phyloP scores from a whole-genome alignment of 2,797 vertebrate genomes.

The Silurus aristotelis region DNA sequence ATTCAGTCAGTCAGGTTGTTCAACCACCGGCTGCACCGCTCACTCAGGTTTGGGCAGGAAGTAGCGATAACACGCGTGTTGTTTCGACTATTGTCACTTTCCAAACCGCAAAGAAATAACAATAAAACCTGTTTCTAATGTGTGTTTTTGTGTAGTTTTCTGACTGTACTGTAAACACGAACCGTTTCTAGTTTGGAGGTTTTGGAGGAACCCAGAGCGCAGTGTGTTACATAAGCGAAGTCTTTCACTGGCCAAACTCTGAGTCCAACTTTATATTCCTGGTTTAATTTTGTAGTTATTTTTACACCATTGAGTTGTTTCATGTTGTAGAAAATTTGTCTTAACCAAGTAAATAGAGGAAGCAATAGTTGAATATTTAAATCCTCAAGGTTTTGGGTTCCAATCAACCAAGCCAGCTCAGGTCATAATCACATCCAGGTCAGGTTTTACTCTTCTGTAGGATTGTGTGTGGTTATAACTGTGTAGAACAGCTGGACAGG shows the following conservation, averaged over 20 bases:
- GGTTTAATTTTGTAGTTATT: too few relatives aligned
- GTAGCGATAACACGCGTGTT: not conserved
- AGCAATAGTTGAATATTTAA: too few relatives aligned
- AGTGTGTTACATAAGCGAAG: constrained; percentile 18
- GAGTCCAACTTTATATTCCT: too few relatives aligned
- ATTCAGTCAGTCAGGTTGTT: too few relatives aligned
- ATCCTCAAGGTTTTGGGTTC: too few relatives aligned
- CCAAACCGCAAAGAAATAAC: not conserved
- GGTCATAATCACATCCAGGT: constrained; percentile 8
- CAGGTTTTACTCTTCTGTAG: not conserved
- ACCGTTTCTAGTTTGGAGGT: not conserved
- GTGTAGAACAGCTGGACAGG: too few relatives aligned
- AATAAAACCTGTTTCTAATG: not conserved
- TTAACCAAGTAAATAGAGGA: too few relatives aligned
- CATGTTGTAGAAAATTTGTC: not conserved
- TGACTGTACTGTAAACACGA: not conserved
- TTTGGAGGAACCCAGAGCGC: not conserved
- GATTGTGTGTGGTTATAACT: not conserved
- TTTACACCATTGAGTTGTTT: not conserved
- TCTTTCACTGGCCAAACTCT: not conserved
- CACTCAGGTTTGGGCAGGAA: constrained; percentile 13
- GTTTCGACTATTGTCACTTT: not conserved
- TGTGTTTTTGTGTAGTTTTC: not conserved
- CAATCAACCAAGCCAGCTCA: not conserved
- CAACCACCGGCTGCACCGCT: too few relatives aligned